phyloP scores from a whole-genome alignment of 2,888 invertebrate genomes.

The Hololepta plana region DNA sequence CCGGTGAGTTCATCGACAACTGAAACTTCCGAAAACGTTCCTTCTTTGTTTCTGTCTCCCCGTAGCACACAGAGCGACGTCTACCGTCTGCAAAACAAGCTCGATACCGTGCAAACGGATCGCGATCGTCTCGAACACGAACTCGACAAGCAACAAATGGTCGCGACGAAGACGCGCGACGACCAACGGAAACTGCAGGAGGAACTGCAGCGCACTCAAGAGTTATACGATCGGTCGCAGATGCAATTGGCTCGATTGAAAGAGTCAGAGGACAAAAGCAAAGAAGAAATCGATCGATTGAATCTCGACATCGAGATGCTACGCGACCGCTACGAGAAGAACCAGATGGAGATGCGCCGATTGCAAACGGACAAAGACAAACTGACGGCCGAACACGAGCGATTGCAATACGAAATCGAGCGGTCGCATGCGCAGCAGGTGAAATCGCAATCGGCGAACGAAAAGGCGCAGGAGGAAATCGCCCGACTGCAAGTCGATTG shows the following conservation, averaged over 20 bases:
- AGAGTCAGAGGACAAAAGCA: conserved; percentile 81
- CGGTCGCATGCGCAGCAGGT: conserved; percentile 70
- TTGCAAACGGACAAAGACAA: conserved; percentile 76
- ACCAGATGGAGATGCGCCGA: conserved; percentile 67
- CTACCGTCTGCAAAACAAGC: conserved; percentile 72
- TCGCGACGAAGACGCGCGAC: conserved; percentile 65
- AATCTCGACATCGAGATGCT: conserved; percentile 72
- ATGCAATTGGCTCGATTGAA: conserved; percentile 71
- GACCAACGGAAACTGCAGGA: conserved; percentile 77
- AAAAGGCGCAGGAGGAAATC: conserved; percentile 80
- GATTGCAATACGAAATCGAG: conserved; percentile 72
- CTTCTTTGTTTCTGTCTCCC: conserved; percentile 3
- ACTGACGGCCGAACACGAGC: conserved; percentile 63
- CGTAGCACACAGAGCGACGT: conserved; percentile 64
- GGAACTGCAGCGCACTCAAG: conserved; percentile 67
- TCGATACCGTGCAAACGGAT: conserved; percentile 75
- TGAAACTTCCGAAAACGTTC: conserved; percentile 2
- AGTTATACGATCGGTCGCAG: conserved; percentile 75
- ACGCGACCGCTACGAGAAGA: conserved; percentile 74
- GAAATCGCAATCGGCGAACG: conserved; percentile 70
- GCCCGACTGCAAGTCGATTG: conserved; percentile 71
- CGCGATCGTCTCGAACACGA: conserved; percentile 73
- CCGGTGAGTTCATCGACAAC: conserved; percentile 34
- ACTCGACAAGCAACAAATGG: conserved; percentile 64
- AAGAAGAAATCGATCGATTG: conserved; percentile 62